phyloP scores from a whole-genome alignment of 2,797 vertebrate genomes.

The Psittacula derbiana region DNA sequence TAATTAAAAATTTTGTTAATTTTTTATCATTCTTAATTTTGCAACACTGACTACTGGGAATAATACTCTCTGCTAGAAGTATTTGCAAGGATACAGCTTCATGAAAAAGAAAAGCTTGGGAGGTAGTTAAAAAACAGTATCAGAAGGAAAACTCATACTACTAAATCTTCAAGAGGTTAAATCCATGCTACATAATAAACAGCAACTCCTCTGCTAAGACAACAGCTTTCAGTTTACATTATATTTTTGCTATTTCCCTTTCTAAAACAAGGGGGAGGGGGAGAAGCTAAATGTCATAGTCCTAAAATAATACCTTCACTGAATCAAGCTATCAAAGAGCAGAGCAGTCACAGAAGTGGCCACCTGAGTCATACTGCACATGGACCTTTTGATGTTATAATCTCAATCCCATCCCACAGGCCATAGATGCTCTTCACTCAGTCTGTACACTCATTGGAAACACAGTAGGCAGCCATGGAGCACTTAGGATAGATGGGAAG shows the following conservation, averaged over 20 bases:
- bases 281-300: background rate
- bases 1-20: background rate
- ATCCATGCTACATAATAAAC: background rate
- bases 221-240: slow-evolving; percentile 27
- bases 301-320: background rate
- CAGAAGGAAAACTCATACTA: background rate
- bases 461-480: background rate
- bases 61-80: background rate
- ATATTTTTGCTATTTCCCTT: background rate
- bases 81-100: background rate
- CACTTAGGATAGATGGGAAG: background rate
- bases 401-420: background rate
- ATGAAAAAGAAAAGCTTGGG: background rate
- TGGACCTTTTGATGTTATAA: background rate
- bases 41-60: background rate
- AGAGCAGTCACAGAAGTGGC: background rate
- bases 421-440: background rate
- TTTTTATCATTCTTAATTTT: background rate
- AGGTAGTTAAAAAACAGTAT: background rate
- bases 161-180: background rate
- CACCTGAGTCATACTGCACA: background rate
- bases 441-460: rapidly evolving
- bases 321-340: background rate
- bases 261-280: background rate
- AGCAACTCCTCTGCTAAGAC: background rate